Conservation (phyloP, 1,140 invertebrate genomes). For the Trichonephila inaurata region DNA sequence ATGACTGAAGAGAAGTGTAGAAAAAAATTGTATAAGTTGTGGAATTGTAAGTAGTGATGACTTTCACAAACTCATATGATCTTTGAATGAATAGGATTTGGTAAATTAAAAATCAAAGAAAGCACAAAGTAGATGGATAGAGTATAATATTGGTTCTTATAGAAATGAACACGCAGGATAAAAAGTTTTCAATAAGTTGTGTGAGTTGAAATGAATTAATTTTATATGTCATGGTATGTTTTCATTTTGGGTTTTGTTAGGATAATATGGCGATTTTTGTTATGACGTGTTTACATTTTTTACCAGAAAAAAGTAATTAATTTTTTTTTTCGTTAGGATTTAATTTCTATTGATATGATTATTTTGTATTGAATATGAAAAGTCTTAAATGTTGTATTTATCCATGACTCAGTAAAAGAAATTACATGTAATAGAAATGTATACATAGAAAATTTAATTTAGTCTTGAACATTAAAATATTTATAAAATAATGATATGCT, state of each 20-base stretch:
- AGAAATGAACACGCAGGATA: background rate
- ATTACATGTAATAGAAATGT: too few species aligned
- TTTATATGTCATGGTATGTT: background rate
- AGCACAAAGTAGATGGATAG: background rate
- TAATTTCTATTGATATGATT: too few species aligned
- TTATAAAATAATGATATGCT: too few species aligned
- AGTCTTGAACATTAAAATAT: too few species aligned
- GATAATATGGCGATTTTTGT: background rate
- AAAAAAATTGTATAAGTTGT: background rate
- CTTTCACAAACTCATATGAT: background rate
- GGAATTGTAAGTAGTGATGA: background rate
- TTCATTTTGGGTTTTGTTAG: background rate
- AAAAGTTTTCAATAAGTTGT: background rate
- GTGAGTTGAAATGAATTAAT: background rate
- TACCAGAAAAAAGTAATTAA: too few species aligned
- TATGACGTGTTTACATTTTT: too few species aligned
- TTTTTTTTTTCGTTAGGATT: too few species aligned
- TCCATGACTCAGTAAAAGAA: too few species aligned
- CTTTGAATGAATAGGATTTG: background rate
- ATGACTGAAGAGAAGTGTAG: conserved; percentile 11
- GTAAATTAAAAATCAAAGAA: conserved; percentile 24
- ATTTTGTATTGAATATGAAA: too few species aligned
- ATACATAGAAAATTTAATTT: too few species aligned
- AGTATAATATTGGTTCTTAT: background rate
- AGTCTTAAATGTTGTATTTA: too few species aligned